These are phyloP conservation scores for Sceloporus tristichus DNA, from an alignment of 2,113 vertebrate genomes.

Conservation along the genomic window DNA sequence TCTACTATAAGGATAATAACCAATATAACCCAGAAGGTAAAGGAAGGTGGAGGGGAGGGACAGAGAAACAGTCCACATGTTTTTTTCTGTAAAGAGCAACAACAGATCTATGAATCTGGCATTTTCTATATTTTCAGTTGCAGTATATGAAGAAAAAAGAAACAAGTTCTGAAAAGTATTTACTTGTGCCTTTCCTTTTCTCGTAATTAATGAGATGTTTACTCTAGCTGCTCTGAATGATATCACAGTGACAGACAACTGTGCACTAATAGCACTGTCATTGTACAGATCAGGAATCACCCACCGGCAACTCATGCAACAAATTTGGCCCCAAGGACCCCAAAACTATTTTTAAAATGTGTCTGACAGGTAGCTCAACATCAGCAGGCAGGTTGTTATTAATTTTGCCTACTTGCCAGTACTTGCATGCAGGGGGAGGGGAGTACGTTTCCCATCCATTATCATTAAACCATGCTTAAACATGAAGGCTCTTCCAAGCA, in stretches of 20 bases:
- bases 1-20: constrained; percentile 11
- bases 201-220: not conserved
- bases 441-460: too few relatives aligned
- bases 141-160: not conserved
- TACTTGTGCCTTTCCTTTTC: not conserved
- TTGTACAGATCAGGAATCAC: not conserved
- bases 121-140: constrained; percentile 7
- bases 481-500: too few relatives aligned
- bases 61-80: not conserved
- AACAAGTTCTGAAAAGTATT: not conserved
- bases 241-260: not conserved
- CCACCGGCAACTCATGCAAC: not conserved
- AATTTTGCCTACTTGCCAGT: too few relatives aligned
- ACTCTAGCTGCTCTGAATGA: not conserved
- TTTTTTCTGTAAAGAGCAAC: not conserved
- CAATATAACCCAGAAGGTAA: constrained; percentile 15
- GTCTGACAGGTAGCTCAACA: too few relatives aligned
- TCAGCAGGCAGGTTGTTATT: too few relatives aligned
- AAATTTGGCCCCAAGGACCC: too few relatives aligned
- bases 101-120: not conserved
- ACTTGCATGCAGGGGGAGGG: too few relatives aligned
- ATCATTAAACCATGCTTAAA: too few relatives aligned
- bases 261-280: not conserved
- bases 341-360: too few relatives aligned
- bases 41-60: not conserved